Evolutionary conservation across 2,113 vertebrate species (phyloP), one percentile per base, ranked within the genome.

Genomic region (Rhadina sibilatrix): DNA sequence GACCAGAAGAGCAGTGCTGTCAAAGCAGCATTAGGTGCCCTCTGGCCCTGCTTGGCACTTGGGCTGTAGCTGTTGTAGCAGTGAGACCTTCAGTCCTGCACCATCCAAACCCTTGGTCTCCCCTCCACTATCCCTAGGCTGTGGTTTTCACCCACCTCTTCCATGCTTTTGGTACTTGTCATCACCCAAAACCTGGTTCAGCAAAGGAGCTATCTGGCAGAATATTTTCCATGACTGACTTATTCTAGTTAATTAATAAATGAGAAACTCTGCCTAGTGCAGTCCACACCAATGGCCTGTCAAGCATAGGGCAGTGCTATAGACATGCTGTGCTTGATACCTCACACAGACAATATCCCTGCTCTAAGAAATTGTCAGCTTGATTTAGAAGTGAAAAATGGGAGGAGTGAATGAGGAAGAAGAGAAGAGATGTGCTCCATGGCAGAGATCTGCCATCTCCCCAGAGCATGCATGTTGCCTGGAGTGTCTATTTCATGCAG

Each of bases 11-110:
- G 5, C 15, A 22, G 57, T 53, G 20, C 69, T 92, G 46, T 53
- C 0, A 0, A 87, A 72, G 46, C 31, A 79, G 49, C 1, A 2
- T 57, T 79, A 24, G 27, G 7, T 72, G 74, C 22, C 38, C 83
- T 85, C 50, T 4, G 4, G 38, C 38, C 31, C n/a, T 66, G 38
- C 46, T 88, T 11, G 0, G 12, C 0, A 0, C 47, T 68, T 68
- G 52, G 24, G 33, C 72, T 64, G 35, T 57, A 53, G 46, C 72
- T 90, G n/a, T 66, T 84, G 69, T 11, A 63, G 75, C 66, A 91
- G 15, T 17, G 30, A 92, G 16, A 66, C 5, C 1, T 92, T 75
- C 72, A 70, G 42, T 93, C 78, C 40, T 61, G 53, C 63, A 66
- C 44, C 44, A 66, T 15, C 35, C 44, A 78, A 71, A 68, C 20